Evolutionary conservation across 2,113 vertebrate genomes (phyloP), one percentile per base, ranked within the genome.

Genomic region (Halcyon senegalensis): DNA sequence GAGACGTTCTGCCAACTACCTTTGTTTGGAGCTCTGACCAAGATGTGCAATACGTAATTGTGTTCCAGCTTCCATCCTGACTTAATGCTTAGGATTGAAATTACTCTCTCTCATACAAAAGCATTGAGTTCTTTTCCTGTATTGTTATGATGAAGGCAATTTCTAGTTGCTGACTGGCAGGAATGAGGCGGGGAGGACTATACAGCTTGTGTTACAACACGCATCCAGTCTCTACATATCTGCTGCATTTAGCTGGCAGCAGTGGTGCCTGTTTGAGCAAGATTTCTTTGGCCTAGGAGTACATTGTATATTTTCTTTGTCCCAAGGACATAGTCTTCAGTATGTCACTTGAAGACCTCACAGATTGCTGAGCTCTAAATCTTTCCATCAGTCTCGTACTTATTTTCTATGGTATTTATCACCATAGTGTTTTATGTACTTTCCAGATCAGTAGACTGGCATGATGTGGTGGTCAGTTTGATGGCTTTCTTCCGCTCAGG

Each of bases 11-110:
- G 50, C 81, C 82, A 87, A 2, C 62, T 79, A 43, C 82, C 87
- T 96, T 89, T 94, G 69, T 91, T 87, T 86, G 89, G 75, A 85
- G 46, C 70, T 72, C 70, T 76, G 82, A 84, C 94, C 91, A 76
- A 87, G 74, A 62, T 0, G 1, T 58, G 63, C 67, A 83, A 24
- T 53, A 24, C 2, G 4, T 66, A 92, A 84, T 92, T 94, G 88
- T 89, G 80, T 62, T 92, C 60, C 73, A 89, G 39, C 56, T 93
- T 94, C 84, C 88, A 63, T 92, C n/a, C 74, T 50, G 41, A 66
- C 69, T 89, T 87, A 62, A 77, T 91, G 72, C 62, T 89, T 90
- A 84, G 74, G 39, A 33, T 41, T 78, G 53, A 92, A 95, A 89
- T 96, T 58, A 64, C 66, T 55, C 50, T 89, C 44, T 77, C 62